Percentiles rank a stretch among this genome's conserved stretches.
phyloP scores from a whole-genome alignment of 2,113 vertebrate species.

The Harpagus bidentatus region DNA sequence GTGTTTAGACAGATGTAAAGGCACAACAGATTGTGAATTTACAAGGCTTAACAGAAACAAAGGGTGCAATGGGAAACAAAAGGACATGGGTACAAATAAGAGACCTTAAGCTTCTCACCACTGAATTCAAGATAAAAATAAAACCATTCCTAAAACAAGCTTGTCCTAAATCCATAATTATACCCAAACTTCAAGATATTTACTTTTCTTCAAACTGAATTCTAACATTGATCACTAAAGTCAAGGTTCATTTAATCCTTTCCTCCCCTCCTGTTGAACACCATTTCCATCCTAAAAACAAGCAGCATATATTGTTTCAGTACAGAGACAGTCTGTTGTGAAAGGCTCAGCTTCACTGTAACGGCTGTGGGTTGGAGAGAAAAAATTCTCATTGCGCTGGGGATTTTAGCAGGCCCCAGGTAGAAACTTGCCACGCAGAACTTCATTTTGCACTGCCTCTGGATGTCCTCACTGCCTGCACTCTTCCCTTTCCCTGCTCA shows the following conservation, averaged over 20 bases:
- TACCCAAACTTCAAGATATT: background rate
- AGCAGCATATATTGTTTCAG: background rate
- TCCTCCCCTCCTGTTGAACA: background rate
- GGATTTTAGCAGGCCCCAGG: background rate
- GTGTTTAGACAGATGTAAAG: slow-evolving; percentile 15
- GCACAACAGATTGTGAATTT: background rate
- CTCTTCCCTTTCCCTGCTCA: background rate
- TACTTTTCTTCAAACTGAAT: background rate
- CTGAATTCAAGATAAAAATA: slow-evolving; percentile 1
- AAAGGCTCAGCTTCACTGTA: background rate
- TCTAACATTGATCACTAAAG: background rate
- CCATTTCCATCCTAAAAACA: background rate
- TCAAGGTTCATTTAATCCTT: background rate
- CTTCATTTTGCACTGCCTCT: background rate
- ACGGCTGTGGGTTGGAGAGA: background rate
- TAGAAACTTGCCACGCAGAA: background rate
- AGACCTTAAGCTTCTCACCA: background rate
- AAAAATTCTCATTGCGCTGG: background rate
- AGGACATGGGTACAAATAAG: background rate
- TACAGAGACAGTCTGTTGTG: background rate
- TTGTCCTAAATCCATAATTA: background rate
- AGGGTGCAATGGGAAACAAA: background rate
- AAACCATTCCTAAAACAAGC: background rate
- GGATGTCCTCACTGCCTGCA: background rate
- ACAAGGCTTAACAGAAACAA: background rate